phyloP scores from a whole-genome alignment of 2,888 invertebrate genomes.

The Polietes domitor region DNA sequence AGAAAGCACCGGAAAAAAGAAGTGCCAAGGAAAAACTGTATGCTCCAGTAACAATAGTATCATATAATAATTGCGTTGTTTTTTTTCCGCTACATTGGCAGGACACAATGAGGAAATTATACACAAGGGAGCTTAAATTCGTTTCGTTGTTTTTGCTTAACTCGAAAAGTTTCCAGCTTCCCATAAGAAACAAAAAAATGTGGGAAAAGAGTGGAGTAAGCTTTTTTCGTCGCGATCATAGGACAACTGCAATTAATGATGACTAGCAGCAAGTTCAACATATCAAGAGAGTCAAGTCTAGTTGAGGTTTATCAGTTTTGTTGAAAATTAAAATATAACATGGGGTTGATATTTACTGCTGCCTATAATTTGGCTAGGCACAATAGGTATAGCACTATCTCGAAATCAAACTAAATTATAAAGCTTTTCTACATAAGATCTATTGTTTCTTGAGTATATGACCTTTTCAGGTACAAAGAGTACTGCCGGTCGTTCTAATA shows the following conservation, averaged over 20 bases:
- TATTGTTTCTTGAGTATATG: no score
- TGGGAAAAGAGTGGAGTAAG: constrained; percentile 42
- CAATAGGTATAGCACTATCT: no score
- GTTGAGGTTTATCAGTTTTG: neutral
- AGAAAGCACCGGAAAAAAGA: constrained; percentile 15
- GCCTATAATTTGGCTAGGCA: no score
- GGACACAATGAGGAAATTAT: constrained; percentile 55
- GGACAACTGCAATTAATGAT: constrained; percentile 47
- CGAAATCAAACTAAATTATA: no score
- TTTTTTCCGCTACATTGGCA: constrained; percentile 23
- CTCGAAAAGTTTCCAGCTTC: neutral
- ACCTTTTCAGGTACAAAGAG: no score
- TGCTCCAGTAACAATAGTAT: constrained; percentile 47
- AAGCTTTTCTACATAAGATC: no score
- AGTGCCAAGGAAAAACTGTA: neutral
- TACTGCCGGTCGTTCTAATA: no score
- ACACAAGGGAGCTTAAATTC: constrained; percentile 57
- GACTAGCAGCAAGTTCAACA: constrained; percentile 49
- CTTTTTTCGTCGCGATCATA: constrained; percentile 7
- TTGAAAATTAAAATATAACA: no score
- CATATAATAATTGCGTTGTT: constrained; percentile 59
- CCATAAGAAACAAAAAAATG: neutral
- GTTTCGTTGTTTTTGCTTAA: constrained; percentile 19
- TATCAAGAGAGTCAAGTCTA: constrained; percentile 20
- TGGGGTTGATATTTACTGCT: no score